Evolutionary conservation across 2,797 vertebrate genomes (phyloP), one percentile per base, ranked within the genome.

Genomic region (Phalanger gymnotis): DNA sequence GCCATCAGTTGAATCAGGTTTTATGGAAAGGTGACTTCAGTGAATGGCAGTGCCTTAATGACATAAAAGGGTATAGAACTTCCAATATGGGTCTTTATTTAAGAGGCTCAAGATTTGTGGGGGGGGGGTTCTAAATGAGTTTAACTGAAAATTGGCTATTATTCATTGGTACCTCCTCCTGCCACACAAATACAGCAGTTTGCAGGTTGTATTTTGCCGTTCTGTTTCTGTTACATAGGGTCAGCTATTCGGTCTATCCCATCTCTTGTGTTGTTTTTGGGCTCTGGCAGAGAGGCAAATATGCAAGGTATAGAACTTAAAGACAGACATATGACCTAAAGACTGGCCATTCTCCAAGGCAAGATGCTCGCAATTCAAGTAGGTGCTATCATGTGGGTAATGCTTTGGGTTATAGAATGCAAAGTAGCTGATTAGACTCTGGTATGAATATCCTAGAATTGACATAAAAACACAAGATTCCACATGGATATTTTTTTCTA

Each of bases 21-120:
- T 97, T 94, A 94, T 96, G 90, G 95, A 53, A 95, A 98, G 91
- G 10, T 53, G 53, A 73, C 95, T 96, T 96, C 58, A 95, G 54
- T 95, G 94, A 95, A 94, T 61, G 66, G 0, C 13, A 94, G 22
- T 58, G 54, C 89, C 90, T 51, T 6, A 96, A 95, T 90, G 92
- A 0, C n/a, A 96, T 61, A 92, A 96, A 97, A 91, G 97, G 0
- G 1, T 2, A 56, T 1, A 73, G 0, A 0, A 1, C 2, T 34
- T 47, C 28, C 47, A 90, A 92, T 95, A 92, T 4, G 94, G 91
- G 94, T 96, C 92, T 93, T 97, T 90, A 55, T 54, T 90, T n/a
- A 87, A 87, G 40, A 47, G 40, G 73, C 19, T 87, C 40, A 47
- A 87, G 73, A 87, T 87, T 81, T 61, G 58, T 61, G 58, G 13